Base-by-base conservation (phyloP, 2,888 invertebrate species). In the Himalopsyche tibetana region DNA sequence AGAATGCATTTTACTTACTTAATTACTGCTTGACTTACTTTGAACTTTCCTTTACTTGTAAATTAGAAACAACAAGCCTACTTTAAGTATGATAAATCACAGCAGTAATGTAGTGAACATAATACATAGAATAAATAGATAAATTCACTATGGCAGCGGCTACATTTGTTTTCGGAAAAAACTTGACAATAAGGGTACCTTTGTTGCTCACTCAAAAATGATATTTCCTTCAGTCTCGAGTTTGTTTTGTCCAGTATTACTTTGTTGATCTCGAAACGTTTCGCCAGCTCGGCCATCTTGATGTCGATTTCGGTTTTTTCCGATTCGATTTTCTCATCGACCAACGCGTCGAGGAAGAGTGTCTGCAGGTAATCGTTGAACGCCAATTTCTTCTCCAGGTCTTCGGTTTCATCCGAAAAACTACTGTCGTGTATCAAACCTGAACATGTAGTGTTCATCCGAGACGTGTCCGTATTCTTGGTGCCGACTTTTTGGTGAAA, bases 161-260 rank as follows among this genome's bases (percentile, higher is more conserved):
- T 9, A 0, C 45, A 9, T 45, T 45, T 45, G 45, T 82, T 45
- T 82, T 80, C 51, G 42, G 42, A 38, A 38, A 82, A 42, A 42
- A 42, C 5, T 42, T 42, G 5, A 4, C n/a, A 80, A 12, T 55
- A 38, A 80, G 12, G 81, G 84, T 82, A 92, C 93, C 93, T 91
- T 85, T 93, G 91, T 87, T 93, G 92, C 89, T 94, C 93, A 0
- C 91, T 91, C 74, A 92, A 90, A 90, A 93, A 93, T 0, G 91
- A 91, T 56, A 94, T 92, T 85, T 93, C 92, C 86, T 93, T 93
- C 81, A 94, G 86, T 19, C 93, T 90, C 55, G 91, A 90, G 88
- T 91, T 93, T 1, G 94, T 93, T 89, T 92, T 92, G 82, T 93
- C 92, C 5, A 94, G 89, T 83, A 93, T 90, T 36, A 92, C 90